phyloP scores from a whole-genome alignment of 64 coral and sea anemone species.

The Astreopora myriophthalma region DNA sequence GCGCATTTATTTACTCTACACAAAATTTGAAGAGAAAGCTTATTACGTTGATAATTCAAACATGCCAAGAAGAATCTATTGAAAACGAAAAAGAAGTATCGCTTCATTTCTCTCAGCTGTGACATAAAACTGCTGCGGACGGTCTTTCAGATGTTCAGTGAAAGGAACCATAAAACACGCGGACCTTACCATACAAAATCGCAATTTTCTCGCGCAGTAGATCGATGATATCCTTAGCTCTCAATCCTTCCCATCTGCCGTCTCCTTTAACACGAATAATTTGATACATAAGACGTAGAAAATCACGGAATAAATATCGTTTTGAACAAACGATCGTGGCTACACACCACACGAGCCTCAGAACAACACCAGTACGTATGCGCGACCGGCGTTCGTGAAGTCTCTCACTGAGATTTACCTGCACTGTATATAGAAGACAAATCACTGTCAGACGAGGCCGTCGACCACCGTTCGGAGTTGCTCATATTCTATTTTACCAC shows the following conservation, averaged over 20 bases:
- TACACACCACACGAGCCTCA: constrained; percentile 16
- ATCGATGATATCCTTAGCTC: constrained; percentile 92
- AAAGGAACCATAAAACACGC: constrained; percentile 15
- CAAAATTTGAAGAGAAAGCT: neutral
- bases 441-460: constrained; percentile 98
- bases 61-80: neutral
- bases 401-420: constrained; percentile 60
- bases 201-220: constrained; percentile 86
- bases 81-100: neutral
- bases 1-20: constrained; percentile 11
- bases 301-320: neutral
- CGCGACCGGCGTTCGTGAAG: constrained; percentile 6
- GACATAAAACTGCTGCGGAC: too few species aligned
- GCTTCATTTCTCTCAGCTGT: too few species aligned
- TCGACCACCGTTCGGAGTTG: constrained; percentile 97
- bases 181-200: constrained; percentile 86
- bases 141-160: too few species aligned
- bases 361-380: constrained; percentile 44
- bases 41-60: constrained; percentile 2
- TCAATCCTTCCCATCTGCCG: constrained; percentile 68
- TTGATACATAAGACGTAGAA: constrained; percentile 5
- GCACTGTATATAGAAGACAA: constrained; percentile 85
- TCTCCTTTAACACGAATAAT: constrained; percentile 70
- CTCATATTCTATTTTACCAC: constrained; percentile 82
- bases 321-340: neutral